Conservation (phyloP, 2,113 vertebrate species). For the Cephalopterus ornatus region DNA sequence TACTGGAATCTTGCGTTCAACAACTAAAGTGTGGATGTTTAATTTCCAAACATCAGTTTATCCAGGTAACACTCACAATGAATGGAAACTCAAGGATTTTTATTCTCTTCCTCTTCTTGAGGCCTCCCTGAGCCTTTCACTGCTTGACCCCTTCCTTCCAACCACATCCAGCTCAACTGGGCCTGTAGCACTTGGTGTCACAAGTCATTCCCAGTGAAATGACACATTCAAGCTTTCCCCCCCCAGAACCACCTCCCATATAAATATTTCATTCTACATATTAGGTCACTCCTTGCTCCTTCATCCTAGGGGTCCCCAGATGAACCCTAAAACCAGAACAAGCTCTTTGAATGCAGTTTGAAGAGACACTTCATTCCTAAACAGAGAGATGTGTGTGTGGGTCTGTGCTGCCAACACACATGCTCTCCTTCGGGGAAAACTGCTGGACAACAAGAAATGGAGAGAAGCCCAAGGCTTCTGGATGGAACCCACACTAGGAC, state of each 20-base stretch:
- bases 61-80: neutral
- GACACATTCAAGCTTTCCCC: neutral
- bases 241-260: neutral
- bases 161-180: neutral
- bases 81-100: neutral
- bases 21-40: neutral
- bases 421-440: neutral
- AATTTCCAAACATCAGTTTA: neutral
- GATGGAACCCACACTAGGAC: neutral
- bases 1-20: neutral
- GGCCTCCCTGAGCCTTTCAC: neutral
- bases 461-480: neutral
- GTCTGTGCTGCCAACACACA: neutral
- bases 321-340: neutral
- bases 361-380: neutral
- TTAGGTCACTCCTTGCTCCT: neutral
- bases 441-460: neutral
- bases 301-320: neutral
- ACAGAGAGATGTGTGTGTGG: rapidly evolving
- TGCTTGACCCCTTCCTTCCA: neutral
- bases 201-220: neutral
- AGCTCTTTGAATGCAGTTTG: neutral
- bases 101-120: neutral
- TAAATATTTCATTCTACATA: rapidly evolving
- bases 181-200: rapidly evolving